Evolutionary conservation across 2,113 vertebrate genomes (phyloP), one percentile per base, ranked within the genome.

Genomic region (Trichechus manatus): DNA sequence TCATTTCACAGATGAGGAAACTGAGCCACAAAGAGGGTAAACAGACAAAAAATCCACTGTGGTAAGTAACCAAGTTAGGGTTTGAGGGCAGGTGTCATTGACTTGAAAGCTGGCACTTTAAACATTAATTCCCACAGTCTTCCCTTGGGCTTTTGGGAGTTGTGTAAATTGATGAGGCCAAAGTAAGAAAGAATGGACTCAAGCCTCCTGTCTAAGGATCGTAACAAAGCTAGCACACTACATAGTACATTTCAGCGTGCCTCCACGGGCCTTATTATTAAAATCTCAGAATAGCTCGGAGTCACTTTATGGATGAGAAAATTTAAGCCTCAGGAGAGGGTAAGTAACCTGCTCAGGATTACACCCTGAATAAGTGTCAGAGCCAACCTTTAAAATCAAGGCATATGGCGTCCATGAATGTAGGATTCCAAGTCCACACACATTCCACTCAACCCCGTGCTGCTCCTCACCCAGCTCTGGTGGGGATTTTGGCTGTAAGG

Each of bases 241-340:
- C 0, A 5, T 63, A 9, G 44, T 56, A 1, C 56, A 50, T 92
- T 82, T 83, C 44, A 59, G 88, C 50, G 53, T 44, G 6, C 25
- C 78, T 81, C 25, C 44, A 13, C 1, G 1, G 15, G 70, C 9
- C 63, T 64, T 31, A 11, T 50, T 39, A 39, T 70, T 92, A 74
- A 87, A 50, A 20, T 64, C 61, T 89, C 39, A 44, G 56, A n/a
- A 74, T 22, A 31, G 39, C 27, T 93, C 78, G 39, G 29, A 68
- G 13, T 63, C 31, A 68, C 70, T 82, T 78, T n/a, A 61, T 22
- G 91, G 56, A 14, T 78, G 74, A 95, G 64, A 94, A 87, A 92
- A 75, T 39, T 39, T 39, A 84, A 94, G 23, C n/a, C 47, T 53
- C 70, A 36, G 64, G 50, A 90, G 42, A 79, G 6, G 44, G 36